Percentiles rank a stretch among this genome's conserved stretches.
These are phyloP conservation scores for Darevskia mixta DNA, from an alignment of 2,797 vertebrate genomes.

Conservation along the genomic window DNA sequence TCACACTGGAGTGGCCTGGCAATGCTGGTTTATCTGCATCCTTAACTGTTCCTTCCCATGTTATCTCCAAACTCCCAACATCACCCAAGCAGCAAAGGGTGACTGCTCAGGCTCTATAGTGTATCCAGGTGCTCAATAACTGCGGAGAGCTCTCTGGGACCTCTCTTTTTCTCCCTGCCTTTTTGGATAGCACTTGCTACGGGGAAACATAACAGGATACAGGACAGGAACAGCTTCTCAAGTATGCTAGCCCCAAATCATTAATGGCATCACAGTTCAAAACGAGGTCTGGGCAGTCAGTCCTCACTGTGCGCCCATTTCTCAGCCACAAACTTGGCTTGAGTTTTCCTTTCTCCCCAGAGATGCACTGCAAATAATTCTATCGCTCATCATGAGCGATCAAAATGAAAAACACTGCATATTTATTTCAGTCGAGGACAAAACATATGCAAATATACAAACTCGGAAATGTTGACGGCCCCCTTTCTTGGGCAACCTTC, in stretches of 20 bases:
- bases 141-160: neutral
- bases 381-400: neutral
- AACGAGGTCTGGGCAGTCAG: neutral
- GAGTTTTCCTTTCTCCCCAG: neutral
- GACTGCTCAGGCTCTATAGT: neutral
- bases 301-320: neutral
- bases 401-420: neutral
- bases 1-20: neutral
- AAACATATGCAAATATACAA: slow-evolving; percentile 22
- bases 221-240: neutral
- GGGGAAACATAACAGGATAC: neutral
- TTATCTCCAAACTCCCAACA: neutral
- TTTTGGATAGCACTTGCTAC: neutral
- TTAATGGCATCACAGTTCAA: neutral
- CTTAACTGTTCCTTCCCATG: neutral
- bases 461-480: neutral
- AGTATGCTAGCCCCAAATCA: neutral
- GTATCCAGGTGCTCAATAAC: neutral
- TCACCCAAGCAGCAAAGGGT: neutral
- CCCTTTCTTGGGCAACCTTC: neutral
- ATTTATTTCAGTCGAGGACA: slow-evolving; percentile 1
- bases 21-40: neutral
- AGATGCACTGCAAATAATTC: neutral
- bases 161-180: neutral
- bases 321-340: neutral